Evolutionary conservation across 2,888 invertebrate species (phyloP), one percentile per base, ranked within the genome.

Genomic region (Parnassius apollo): DNA sequence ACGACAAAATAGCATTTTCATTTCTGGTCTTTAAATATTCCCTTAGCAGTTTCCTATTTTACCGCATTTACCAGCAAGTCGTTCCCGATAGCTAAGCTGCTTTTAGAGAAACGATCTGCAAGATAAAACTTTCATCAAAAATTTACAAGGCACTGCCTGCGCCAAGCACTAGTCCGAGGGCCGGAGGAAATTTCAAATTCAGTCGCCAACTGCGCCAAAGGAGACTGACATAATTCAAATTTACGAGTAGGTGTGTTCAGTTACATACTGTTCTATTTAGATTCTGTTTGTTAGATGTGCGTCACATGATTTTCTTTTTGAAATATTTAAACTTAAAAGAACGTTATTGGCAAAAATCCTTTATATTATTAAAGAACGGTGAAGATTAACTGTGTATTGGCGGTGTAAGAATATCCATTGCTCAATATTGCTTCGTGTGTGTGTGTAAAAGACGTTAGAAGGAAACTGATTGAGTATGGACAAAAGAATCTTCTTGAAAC

Each of bases 61-160:
- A 52, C 61, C 61, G 61, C 57, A 57, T 61, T 61, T 61, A 57
- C 61, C 46, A 51, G 46, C 59, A 62, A 62, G 60, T 65, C 54
- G 58, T 55, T 64, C 61, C 57, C 57, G 57, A 61, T 61, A 57
- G 61, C 57, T 69, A 66, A 67, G 66, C 63, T 64, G 61, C 64
- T 62, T 62, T 66, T 65, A 62, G 52, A 59, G 55, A 46, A 42
- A 57, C 64, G 62, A 61, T 52, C 61, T 57, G 60, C 48, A 65
- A 67, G 62, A 67, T 67, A 69, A 68, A 66, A 68, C 68, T 69
- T 67, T 68, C 64, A 66, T 65, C 66, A 66, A 65, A 65, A 68
- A 67, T 68, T 67, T 68, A 65, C 65, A 67, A 67, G 62, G 57
- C 59, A 57, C 65, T 57, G 60, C 57, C 62, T 45, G 61, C 57